These are phyloP conservation scores for Mormyrus proboscirostris DNA, from an alignment of 2,797 vertebrate genomes.

Conservation along the genomic window DNA sequence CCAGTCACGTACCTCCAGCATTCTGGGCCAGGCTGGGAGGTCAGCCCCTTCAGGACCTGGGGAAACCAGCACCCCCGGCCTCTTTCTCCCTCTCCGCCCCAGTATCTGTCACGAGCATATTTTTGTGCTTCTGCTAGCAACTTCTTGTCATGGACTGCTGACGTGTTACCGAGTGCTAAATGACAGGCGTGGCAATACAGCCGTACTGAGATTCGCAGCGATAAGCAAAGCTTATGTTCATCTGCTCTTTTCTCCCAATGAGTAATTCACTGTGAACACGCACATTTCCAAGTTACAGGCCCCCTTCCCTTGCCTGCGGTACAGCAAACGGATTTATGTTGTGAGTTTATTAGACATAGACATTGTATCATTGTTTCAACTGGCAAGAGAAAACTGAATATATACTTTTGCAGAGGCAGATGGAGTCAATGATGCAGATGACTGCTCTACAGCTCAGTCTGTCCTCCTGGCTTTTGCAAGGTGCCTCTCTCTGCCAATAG, in stretches of 20 bases:
- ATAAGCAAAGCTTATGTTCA: conserved; percentile 41
- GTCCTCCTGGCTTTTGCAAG: background rate
- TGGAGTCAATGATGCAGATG: background rate
- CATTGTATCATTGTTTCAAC: background rate
- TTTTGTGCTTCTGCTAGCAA: conserved; percentile 11
- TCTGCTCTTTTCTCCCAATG: conserved; percentile 46
- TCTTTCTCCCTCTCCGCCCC: background rate
- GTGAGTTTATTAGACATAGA: background rate
- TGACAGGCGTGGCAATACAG: conserved; percentile 27
- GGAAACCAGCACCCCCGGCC: background rate
- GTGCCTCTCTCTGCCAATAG: background rate
- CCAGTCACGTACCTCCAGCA: background rate
- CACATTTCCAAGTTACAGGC: conserved; percentile 56
- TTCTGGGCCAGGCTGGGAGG: background rate
- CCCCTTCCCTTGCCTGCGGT: conserved; percentile 52
- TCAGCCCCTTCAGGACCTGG: background rate
- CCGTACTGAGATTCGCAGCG: conserved; percentile 37
- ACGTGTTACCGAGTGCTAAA: conserved; percentile 28
- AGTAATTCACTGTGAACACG: conserved; percentile 61
- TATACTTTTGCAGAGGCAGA: background rate
- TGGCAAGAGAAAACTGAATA: background rate
- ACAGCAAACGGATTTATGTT: conserved; percentile 53
- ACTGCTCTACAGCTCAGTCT: background rate
- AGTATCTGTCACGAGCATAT: background rate
- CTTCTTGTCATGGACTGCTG: conserved; percentile 28